These are phyloP conservation scores for Parazoanthus swiftii DNA, from an alignment of 92 coral and sea anemone species.

Conservation along the genomic window DNA sequence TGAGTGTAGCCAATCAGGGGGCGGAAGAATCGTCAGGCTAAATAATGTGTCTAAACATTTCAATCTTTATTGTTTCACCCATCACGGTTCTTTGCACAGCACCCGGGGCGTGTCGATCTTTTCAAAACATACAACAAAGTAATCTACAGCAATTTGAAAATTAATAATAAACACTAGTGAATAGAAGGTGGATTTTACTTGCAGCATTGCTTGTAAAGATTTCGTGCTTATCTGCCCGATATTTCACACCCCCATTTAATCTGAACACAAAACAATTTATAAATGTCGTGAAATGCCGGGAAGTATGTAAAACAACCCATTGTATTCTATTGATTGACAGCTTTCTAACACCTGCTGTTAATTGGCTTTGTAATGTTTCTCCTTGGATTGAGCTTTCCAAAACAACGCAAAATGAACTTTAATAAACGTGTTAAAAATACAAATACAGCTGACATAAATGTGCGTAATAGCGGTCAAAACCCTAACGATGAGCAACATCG, in stretches of 20 bases:
- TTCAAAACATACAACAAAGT: conserved; percentile 94
- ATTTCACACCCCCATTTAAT: conserved; percentile 89
- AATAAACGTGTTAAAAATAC: conserved; percentile 80
- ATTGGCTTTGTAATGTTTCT: conserved; percentile 96
- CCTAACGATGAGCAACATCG: conserved; percentile 13
- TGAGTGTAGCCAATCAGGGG: conserved; percentile 85
- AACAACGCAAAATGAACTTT: conserved; percentile 80
- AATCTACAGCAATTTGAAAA: conserved; percentile 91
- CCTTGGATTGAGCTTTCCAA: conserved; percentile 74
- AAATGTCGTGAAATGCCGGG: conserved; percentile 83
- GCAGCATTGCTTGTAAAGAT: conserved; percentile 53
- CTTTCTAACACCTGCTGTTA: conserved; percentile 98
- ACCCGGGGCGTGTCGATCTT: conserved; percentile 95
- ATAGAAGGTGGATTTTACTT: conserved; percentile 54
- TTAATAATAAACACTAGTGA: conserved; percentile 49
- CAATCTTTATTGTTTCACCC: conserved; percentile 96
- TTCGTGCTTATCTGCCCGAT: conserved; percentile 50
- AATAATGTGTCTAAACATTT: conserved; percentile 99
- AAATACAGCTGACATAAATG: conserved; percentile 81
- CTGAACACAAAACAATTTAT: conserved; percentile 84
- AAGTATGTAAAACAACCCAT: conserved; percentile 88
- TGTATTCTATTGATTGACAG: conserved; percentile 93
- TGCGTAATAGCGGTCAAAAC: conserved; percentile 43
- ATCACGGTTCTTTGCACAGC: conserved; percentile 95
- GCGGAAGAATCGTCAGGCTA: conserved; percentile 86